A percentile compares a stretch with the other conserved stretches of the same genome.
These are phyloP conservation scores for Dallia pectoralis DNA, from an alignment of 2,797 vertebrate genomes.

Conservation along the genomic window DNA sequence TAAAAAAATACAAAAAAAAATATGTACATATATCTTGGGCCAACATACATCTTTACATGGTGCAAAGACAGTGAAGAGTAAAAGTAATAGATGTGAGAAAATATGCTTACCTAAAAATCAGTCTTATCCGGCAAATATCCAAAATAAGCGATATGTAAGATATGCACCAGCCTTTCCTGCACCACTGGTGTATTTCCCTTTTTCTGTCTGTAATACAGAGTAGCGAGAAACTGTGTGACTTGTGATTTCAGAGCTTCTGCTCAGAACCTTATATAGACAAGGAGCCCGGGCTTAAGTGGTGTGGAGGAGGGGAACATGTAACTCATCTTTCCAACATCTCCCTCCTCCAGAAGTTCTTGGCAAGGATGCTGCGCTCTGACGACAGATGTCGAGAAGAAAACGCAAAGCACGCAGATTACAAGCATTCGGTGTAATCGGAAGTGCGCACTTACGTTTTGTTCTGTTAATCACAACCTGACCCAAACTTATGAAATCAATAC, in stretches of 20 bases:
- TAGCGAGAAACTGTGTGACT: constrained; percentile 47
- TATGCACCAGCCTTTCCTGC: constrained; percentile 14
- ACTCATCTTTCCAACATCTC: constrained; percentile 47
- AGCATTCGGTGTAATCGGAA: not conserved
- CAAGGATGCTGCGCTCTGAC: constrained; percentile 46
- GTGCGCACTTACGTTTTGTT: not conserved
- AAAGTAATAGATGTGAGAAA: not conserved
- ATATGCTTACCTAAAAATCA: constrained; percentile 30
- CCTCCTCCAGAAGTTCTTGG: constrained; percentile 65
- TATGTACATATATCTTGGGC: not conserved
- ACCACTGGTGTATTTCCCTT: constrained; percentile 51
- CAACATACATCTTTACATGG: not conserved
- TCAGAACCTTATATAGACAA: constrained; percentile 78
- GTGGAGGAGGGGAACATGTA: constrained; percentile 40
- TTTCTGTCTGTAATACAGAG: constrained; percentile 47
- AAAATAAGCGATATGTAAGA: constrained; percentile 7
- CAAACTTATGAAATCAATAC: not conserved
- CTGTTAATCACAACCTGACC: not conserved
- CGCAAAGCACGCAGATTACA: constrained; percentile 52
- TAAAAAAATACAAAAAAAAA: not conserved
- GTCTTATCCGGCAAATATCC: constrained; percentile 33
- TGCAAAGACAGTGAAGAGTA: not conserved
- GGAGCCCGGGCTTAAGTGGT: constrained; percentile 56
- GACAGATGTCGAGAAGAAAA: constrained; percentile 49
- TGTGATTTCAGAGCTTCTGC: constrained; percentile 43